Conservation (phyloP, 1,140 invertebrate species). For the Drosophila repletoides region DNA sequence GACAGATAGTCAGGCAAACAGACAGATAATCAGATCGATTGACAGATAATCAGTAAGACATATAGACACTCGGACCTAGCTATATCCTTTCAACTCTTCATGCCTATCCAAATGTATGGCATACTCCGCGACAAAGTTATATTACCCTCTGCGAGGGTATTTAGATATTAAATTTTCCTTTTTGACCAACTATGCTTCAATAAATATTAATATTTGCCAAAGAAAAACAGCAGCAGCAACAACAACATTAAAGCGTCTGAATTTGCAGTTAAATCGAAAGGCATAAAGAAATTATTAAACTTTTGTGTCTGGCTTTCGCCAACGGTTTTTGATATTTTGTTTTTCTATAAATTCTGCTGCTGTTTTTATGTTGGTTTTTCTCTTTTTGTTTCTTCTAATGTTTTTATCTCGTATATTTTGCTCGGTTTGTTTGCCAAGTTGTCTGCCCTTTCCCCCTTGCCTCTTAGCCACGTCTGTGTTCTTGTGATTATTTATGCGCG, state of each 20-base stretch:
- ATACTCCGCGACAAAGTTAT: too few species aligned
- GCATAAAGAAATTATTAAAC: slow-evolving; percentile 69
- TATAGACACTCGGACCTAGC: too few species aligned
- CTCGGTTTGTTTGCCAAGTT: slow-evolving; percentile 63
- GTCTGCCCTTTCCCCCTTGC: slow-evolving; percentile 22
- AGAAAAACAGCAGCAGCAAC: slow-evolving; percentile 33
- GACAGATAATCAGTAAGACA: too few species aligned
- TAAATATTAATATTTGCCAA: slow-evolving; percentile 58
- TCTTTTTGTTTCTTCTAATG: slow-evolving; percentile 56
- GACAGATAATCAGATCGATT: too few species aligned
- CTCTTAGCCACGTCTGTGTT: slow-evolving; percentile 17
- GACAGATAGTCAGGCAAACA: too few species aligned
- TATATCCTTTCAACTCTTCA: too few species aligned
- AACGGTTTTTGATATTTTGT: slow-evolving; percentile 28
- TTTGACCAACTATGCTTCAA: too few species aligned
- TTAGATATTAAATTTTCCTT: too few species aligned
- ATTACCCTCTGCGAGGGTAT: too few species aligned
- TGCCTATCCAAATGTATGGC: too few species aligned
- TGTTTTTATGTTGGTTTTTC: slow-evolving; percentile 22
- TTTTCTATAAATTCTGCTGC: not conserved
- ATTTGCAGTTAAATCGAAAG: slow-evolving; percentile 49
- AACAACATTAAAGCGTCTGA: slow-evolving; percentile 26
- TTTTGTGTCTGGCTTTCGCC: slow-evolving; percentile 56
- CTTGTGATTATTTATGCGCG: slow-evolving; percentile 65
- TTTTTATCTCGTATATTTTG: slow-evolving; percentile 61